Evolutionary conservation across 2,888 invertebrate species (phyloP), one percentile per base, ranked within the genome.

Genomic region (Deilephila elpenor): DNA sequence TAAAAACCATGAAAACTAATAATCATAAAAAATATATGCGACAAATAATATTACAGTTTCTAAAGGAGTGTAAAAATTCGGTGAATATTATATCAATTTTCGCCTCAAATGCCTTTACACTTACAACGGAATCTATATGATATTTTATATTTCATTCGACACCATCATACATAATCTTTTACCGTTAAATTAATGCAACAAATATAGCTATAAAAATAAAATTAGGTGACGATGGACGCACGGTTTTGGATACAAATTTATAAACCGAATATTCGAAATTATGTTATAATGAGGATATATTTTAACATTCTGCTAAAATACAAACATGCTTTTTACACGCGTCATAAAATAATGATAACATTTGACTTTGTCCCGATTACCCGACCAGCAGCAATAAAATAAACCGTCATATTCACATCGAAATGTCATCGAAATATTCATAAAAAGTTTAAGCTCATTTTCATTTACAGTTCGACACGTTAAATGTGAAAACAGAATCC

Each of bases 361-460:
- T 56, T 56, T 56, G n/a, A 56, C n/a, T 56, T 56, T 56, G 56
- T 19, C 56, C 17, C 56, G 56, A n/a, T 56, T n/a, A 17, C n/a
- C n/a, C 6, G 56, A 19, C 56, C 56, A 56, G 56, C 17, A 5
- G 56, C 6, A 17, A n/a, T n/a, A 56, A 56, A 56, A 56, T 56
- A 56, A 56, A 56, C 3, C n/a, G 19, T 56, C 56, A 56, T 56
- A 56, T 56, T 56, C 56, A 56, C 17, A 17, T 56, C n/a, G 56
- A 56, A 56, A 56, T 56, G 56, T 5, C 56, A 56, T 56, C n/a
- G n/a, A 56, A 5, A 56, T n/a, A 56, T 56, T 56, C 56, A 56
- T 56, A 56, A 56, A 56, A 32, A 56, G 6, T 56, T 56, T 56
- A 56, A 56, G 56, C 56, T 56, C 56, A n/a, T 56, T 56, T 56